These are phyloP conservation scores for Bombus vancouverensis DNA, from an alignment of 1,140 invertebrate genomes.

Conservation along the genomic window DNA sequence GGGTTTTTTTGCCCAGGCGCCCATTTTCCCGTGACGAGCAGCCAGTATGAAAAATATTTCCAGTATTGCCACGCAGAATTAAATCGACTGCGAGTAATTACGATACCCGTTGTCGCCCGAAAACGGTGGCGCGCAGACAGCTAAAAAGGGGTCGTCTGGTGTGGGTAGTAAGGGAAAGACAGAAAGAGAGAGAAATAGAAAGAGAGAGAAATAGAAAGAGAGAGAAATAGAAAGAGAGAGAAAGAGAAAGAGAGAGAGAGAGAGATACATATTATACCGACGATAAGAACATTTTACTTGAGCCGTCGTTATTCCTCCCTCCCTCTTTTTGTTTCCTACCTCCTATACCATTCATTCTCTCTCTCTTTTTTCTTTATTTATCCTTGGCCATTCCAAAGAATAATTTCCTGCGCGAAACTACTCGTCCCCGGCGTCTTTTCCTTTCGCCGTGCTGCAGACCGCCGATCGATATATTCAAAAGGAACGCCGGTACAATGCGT, in stretches of 20 bases:
- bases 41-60: conserved; percentile 59
- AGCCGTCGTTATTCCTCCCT: conserved; percentile 17
- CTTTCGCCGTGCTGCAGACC: neutral
- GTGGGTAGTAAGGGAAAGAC: too few species aligned
- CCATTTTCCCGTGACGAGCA: neutral
- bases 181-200: too few species aligned
- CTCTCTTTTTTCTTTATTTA: conserved; percentile 56
- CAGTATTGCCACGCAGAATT: conserved; percentile 57
- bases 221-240: too few species aligned
- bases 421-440: conserved; percentile 15
- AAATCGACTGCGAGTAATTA: conserved; percentile 65
- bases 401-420: conserved; percentile 55
- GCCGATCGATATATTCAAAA: conserved; percentile 46
- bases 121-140: neutral
- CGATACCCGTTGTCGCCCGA: conserved; percentile 28
- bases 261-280: conserved; percentile 56
- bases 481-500: conserved; percentile 12
- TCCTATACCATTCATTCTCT: neutral
- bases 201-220: too few species aligned
- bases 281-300: conserved; percentile 64
- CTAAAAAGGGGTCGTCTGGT: neutral
- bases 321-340: neutral
- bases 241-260: conserved; percentile 4
- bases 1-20: too few species aligned
- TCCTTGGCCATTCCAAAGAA: conserved; percentile 50